Evolutionary conservation across 2,888 invertebrate species (phyloP).

Genomic region (Scaptomyza cyrtandrae): DNA sequence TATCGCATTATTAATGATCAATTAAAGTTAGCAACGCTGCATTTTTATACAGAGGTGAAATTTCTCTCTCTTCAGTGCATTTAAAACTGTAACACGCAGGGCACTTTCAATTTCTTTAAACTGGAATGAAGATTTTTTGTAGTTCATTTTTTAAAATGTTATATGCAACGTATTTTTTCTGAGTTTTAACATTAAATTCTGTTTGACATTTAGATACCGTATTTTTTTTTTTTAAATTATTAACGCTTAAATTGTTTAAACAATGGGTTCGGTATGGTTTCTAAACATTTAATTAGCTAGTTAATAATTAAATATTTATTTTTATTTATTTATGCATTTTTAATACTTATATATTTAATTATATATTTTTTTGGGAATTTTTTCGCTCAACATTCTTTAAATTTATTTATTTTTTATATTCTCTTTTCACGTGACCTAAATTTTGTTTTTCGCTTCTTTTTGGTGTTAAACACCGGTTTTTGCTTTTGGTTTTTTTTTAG

Average conservation of each 20-base stretch:
- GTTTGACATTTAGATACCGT: slow-evolving; percentile 39
- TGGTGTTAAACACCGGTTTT: slow-evolving; percentile 76
- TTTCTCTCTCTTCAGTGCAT: no score
- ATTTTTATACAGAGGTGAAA: no score
- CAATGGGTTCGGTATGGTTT: slow-evolving; percentile 40
- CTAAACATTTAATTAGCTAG: slow-evolving; percentile 77
- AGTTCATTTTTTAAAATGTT: slow-evolving; percentile 39
- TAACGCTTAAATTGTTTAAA: slow-evolving; percentile 43
- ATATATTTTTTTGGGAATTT: neutral
- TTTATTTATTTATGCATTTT: slow-evolving; percentile 18
- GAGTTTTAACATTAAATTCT: slow-evolving; percentile 39
- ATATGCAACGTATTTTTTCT: slow-evolving; percentile 20
- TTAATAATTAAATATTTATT: slow-evolving; percentile 26
- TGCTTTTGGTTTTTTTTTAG: slow-evolving; percentile 60
- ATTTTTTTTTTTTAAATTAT: slow-evolving; percentile 19
- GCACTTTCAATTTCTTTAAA: slow-evolving; percentile 12
- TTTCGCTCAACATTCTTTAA: slow-evolving; percentile 38
- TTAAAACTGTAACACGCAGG: slow-evolving; percentile 15
- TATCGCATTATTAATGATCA: slow-evolving; percentile 25
- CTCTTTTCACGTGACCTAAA: slow-evolving; percentile 34
- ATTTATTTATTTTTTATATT: slow-evolving; percentile 5
- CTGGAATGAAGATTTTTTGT: slow-evolving; percentile 13
- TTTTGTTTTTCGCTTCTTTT: slow-evolving; percentile 22
- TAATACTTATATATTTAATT: slow-evolving; percentile 57
- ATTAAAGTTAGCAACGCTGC: slow-evolving; percentile 12